A percentile compares a stretch with the other conserved stretches of the same genome.
Conservation (phyloP, 2,797 vertebrate genomes). For the Phaenicophaeus curvirostris region DNA sequence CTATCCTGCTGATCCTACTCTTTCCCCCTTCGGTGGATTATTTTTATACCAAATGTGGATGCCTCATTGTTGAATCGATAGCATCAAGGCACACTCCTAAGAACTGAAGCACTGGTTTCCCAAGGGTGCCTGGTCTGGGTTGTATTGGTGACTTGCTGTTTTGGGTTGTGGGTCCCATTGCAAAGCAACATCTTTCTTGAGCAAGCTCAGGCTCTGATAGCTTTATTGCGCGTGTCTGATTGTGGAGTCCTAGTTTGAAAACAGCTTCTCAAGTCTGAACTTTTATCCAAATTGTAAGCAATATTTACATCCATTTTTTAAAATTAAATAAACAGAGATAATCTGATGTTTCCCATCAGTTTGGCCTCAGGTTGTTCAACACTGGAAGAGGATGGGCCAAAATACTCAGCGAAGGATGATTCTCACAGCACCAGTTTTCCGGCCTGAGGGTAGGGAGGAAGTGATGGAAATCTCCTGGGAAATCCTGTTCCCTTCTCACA, state of each 20-base stretch:
- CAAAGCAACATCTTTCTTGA: fast-evolving
- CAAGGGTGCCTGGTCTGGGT: not conserved
- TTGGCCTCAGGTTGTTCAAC: not conserved
- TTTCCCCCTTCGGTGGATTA: not conserved
- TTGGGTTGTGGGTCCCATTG: not conserved
- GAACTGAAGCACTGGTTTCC: not conserved
- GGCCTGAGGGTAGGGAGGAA: not conserved
- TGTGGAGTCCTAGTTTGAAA: not conserved
- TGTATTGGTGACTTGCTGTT: not conserved
- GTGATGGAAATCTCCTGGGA: not conserved
- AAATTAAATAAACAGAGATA: fast-evolving
- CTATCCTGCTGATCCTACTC: too few relatives aligned
- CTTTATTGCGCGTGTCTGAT: too few relatives aligned
- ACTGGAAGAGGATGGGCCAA: not conserved
- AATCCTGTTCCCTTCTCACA: not conserved
- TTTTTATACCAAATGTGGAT: not conserved
- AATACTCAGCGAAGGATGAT: not conserved
- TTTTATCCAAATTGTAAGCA: not conserved
- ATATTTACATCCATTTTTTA: not conserved
- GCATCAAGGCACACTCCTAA: not conserved
- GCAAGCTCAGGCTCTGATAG: not conserved
- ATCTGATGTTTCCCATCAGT: not conserved
- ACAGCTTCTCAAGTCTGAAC: not conserved
- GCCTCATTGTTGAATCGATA: not conserved
- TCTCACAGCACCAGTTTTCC: not conserved